phyloP scores from a whole-genome alignment of 2,113 vertebrate genomes.

The Phylloscopus whistleri region DNA sequence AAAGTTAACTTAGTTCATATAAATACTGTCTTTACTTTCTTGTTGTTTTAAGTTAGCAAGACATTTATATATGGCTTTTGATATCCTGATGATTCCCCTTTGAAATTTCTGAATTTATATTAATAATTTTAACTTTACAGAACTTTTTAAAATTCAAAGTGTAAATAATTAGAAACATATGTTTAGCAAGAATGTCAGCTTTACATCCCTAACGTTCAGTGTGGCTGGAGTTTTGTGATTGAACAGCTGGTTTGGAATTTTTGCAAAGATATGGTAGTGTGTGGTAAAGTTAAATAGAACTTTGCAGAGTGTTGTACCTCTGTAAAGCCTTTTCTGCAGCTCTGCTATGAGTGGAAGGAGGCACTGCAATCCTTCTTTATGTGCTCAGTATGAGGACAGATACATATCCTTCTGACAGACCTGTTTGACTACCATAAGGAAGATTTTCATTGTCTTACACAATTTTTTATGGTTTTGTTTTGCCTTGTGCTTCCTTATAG shows the following conservation, averaged over 20 bases:
- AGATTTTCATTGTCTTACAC: not conserved
- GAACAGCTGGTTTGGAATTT: not conserved
- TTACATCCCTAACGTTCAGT: not conserved
- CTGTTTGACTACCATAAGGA: not conserved
- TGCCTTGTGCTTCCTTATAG: not conserved
- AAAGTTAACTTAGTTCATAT: not conserved
- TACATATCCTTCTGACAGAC: not conserved
- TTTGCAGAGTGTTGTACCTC: not conserved
- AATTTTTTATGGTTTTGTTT: not conserved
- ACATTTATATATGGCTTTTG: not conserved
- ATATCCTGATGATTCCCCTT: not conserved
- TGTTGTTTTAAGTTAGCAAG: not conserved
- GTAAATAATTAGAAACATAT: not conserved
- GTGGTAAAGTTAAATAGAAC: not conserved
- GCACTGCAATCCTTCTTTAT: not conserved
- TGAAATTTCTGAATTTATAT: not conserved
- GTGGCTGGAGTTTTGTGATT: not conserved
- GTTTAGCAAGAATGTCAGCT: not conserved
- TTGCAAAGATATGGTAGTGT: not conserved
- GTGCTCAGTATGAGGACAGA: not conserved
- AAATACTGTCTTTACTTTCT: not conserved
- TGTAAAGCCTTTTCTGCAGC: not conserved
- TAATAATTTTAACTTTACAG: not conserved
- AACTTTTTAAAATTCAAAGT: not conserved
- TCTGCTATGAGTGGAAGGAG: not conserved